Conservation (phyloP, 2,888 invertebrate genomes). For the Temnothorax rugatulus region DNA sequence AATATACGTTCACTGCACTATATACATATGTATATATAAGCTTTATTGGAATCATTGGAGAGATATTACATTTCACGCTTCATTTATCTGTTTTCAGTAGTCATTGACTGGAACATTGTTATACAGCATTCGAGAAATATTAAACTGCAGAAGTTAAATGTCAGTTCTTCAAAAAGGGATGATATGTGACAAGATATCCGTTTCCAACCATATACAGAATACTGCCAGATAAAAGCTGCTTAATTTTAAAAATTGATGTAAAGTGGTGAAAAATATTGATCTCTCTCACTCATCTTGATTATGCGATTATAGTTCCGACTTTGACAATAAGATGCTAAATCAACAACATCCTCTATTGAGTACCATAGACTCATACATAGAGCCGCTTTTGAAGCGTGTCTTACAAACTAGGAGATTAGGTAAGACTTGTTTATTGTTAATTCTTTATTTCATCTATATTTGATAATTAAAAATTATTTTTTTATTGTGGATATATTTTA, state of each 20-base stretch:
- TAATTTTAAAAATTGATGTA: not conserved
- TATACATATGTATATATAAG: not conserved
- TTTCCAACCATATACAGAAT: not conserved
- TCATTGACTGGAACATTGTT: not conserved
- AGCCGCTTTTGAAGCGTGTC: constrained; percentile 72
- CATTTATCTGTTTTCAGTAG: not conserved
- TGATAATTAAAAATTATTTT: not conserved
- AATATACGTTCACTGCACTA: not conserved
- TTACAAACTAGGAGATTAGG: constrained; percentile 67
- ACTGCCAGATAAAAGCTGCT: not conserved
- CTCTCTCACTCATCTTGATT: not conserved
- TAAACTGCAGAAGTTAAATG: not conserved
- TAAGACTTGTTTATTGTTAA: constrained; percentile 53
- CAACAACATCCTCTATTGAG: constrained; percentile 63
- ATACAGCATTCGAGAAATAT: not conserved
- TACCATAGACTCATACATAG: constrained; percentile 67
- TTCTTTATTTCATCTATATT: not conserved
- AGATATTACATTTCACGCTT: not conserved
- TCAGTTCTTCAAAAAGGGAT: not conserved
- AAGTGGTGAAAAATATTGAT: not conserved
- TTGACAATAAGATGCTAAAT: constrained; percentile 68
- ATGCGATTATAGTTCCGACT: not conserved
- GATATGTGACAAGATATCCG: not conserved
- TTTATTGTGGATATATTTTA: constrained; percentile 7
- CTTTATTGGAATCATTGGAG: not conserved